Evolutionary conservation across 2,797 vertebrate genomes (phyloP), one percentile per base, ranked within the genome.

Genomic region (Hephaestus fuliginosus): DNA sequence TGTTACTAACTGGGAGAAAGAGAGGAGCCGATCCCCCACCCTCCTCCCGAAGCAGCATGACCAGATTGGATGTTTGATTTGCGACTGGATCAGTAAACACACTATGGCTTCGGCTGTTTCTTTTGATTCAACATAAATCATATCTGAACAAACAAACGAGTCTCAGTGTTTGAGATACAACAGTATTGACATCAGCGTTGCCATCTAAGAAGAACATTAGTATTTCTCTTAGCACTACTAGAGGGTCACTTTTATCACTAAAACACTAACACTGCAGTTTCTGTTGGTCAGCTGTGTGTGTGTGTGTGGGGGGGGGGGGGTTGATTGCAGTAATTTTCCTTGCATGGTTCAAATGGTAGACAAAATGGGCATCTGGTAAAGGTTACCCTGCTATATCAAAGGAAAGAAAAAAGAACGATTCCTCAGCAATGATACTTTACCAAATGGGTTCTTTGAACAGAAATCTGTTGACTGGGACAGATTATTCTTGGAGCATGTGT

Each of bases 311-410:
- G 36, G 61, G 39, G 71, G 52, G 4, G 62, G 41, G 80, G 73
- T 25, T 20, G 73, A 62, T 78, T 86, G 61, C 76, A 72, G 74
- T 70, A 43, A 83, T 85, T 83, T 72, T 76, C 61, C 53, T 51
- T 36, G 63, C 75, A 88, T 75, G 87, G 71, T 63, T 86, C 69
- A 73, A 33, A 75, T 84, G 51, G 46, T 64, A 2, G 65, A 60
- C 73, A 71, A 74, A 79, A 78, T 60, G 70, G 76, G 69, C 93
- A 94, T 95, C 90, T 95, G 94, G 88, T 92, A 90, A 84, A 91
- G 72, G 81, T 95, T 95, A 91, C 77, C 36, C 64, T 25, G 65
- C 78, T 51, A 91, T 91, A 93, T 95, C 93, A 95, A 94, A 95
- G 82, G 74, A 57, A 60, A 77, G 84, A 91, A 93, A 84, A 85